These are phyloP conservation scores for Enteromius thamalakanensis DNA, from an alignment of 2,797 vertebrate species.

Conservation along the genomic window DNA sequence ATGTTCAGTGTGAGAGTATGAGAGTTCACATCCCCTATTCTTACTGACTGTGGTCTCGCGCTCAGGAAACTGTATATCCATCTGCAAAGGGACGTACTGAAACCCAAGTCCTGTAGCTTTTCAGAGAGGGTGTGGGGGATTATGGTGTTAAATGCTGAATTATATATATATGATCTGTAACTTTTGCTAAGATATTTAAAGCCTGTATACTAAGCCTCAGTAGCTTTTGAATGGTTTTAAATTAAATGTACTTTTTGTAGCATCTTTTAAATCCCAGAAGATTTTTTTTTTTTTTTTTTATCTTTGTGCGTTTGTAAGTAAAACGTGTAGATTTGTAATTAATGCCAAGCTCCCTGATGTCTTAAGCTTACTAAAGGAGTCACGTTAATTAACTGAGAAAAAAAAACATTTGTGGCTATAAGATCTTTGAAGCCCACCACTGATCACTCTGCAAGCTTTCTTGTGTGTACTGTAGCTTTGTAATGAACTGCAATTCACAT, in stretches of 20 bases:
- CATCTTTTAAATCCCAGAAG: constrained; percentile 16
- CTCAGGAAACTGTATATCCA: no score
- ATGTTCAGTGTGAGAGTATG: no score
- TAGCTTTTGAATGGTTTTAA: constrained; percentile 6
- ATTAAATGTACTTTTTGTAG: background rate
- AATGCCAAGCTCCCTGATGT: constrained; percentile 36
- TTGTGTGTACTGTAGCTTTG: background rate
- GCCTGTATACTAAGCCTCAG: background rate
- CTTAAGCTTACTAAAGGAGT: constrained; percentile 45
- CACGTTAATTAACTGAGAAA: constrained; percentile 29
- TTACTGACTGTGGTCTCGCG: no score
- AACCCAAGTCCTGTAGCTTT: no score
- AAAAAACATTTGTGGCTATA: constrained; percentile 29
- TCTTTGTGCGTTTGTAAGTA: constrained; percentile 33
- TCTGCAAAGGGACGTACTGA: no score
- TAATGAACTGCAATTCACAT: constrained; percentile 5
- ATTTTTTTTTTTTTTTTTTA: constrained; percentile 6
- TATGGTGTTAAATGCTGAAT: no score
- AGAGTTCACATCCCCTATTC: no score
- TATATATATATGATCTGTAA: background rate
- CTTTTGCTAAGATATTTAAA: background rate
- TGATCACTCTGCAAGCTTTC: constrained; percentile 35
- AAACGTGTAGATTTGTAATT: constrained; percentile 39
- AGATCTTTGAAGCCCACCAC: constrained; percentile 10
- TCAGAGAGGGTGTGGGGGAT: no score